A percentile compares a stretch with the other conserved stretches of the same genome.
These are phyloP conservation scores for Dorcus parallelipipedus DNA, from an alignment of 2,888 invertebrate genomes.

Conservation along the genomic window DNA sequence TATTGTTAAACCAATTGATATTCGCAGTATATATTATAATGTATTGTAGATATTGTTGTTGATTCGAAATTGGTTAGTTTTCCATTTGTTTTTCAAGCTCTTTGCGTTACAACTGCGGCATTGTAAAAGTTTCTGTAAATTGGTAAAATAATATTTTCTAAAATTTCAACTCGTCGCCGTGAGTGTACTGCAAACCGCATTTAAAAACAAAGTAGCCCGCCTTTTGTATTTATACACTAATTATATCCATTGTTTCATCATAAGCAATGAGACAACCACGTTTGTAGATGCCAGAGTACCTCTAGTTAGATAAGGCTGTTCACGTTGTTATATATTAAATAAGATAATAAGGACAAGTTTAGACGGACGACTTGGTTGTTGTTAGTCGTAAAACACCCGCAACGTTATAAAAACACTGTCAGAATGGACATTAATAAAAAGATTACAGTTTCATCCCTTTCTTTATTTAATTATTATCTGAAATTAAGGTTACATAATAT, in stretches of 20 bases:
- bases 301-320: conserved; percentile 52
- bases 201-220: conserved; percentile 32
- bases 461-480: too few relatives aligned
- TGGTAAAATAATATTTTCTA: too few relatives aligned
- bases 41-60: conserved; percentile 51
- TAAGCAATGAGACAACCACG: conserved; percentile 44
- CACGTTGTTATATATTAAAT: conserved; percentile 50
- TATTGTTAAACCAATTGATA: conserved; percentile 56
- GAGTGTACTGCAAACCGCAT: neutral
- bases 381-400: conserved; percentile 46
- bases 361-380: conserved; percentile 44
- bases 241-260: conserved; percentile 44
- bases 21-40: conserved; percentile 47
- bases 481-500: too few relatives aligned
- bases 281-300: conserved; percentile 51
- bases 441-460: conserved; percentile 42
- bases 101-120: neutral
- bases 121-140: too few relatives aligned
- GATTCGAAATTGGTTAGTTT: conserved; percentile 39
- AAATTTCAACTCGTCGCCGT: neutral
- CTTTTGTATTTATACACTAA: conserved; percentile 49
- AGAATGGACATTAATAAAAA: conserved; percentile 48
- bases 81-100: conserved; percentile 31
- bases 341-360: conserved; percentile 35
- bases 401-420: conserved; percentile 44